These are phyloP conservation scores for Parnassius smintheus DNA, from an alignment of 2,888 invertebrate species.

Conservation along the genomic window DNA sequence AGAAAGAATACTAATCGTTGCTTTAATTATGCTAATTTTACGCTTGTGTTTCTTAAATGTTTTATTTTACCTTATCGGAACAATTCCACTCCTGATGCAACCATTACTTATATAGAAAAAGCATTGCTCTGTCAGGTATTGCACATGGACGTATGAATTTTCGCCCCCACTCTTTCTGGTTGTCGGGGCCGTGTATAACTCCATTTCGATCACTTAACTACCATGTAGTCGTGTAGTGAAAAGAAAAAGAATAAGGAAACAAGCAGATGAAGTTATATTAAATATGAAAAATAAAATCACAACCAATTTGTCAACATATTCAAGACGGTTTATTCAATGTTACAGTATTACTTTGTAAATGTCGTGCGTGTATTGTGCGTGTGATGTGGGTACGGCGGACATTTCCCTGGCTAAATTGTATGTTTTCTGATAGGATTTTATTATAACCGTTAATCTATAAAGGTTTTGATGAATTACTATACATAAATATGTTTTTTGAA, in stretches of 20 bases:
- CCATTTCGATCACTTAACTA: too few species aligned
- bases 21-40: too few species aligned
- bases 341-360: constrained; percentile 54
- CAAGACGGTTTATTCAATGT: constrained; percentile 52
- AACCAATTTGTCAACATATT: constrained; percentile 61
- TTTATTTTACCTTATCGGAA: too few species aligned
- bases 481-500: constrained; percentile 6
- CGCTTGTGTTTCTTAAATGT: too few species aligned
- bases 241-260: background rate
- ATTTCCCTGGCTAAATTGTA: constrained; percentile 52
- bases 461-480: constrained; percentile 31
- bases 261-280: background rate
- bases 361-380: constrained; percentile 55
- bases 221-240: too few species aligned
- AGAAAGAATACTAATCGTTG: too few species aligned
- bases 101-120: too few species aligned
- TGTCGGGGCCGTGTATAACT: too few species aligned
- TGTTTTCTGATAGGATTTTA: constrained; percentile 59
- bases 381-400: constrained; percentile 68
- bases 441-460: constrained; percentile 23
- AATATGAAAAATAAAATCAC: constrained; percentile 45
- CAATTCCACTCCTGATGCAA: too few species aligned
- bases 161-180: too few species aligned
- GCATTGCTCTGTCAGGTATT: too few species aligned
- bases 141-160: too few species aligned